These are phyloP conservation scores for Ficedula albicollis DNA, from an alignment of 2,797 vertebrate species.

Conservation along the genomic window DNA sequence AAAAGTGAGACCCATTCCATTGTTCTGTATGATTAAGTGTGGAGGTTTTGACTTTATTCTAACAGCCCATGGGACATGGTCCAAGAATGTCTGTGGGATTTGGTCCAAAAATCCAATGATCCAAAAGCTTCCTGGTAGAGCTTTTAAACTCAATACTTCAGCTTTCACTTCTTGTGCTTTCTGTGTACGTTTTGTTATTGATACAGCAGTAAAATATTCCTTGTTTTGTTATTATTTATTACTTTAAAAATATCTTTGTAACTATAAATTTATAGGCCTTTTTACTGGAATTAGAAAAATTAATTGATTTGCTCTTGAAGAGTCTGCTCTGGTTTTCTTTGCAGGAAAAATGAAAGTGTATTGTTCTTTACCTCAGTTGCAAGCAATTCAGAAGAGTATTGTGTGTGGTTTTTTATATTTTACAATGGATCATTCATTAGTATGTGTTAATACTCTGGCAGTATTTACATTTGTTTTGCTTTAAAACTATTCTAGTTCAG, in stretches of 20 bases:
- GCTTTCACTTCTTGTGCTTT: not conserved
- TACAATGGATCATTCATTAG: not conserved
- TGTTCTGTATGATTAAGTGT: constrained; percentile 5
- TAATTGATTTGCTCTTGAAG: not conserved
- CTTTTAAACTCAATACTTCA: not conserved
- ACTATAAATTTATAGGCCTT: not conserved
- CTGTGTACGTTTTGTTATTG: not conserved
- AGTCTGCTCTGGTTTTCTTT: not conserved
- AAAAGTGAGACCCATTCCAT: not conserved
- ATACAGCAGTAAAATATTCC: not conserved
- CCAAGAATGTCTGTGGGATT: not conserved
- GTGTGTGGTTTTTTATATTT: not conserved
- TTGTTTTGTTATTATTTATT: not conserved
- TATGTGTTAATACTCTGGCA: not conserved
- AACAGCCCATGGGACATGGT: not conserved
- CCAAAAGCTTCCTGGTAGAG: not conserved
- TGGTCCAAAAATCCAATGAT: not conserved
- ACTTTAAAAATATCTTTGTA: not conserved
- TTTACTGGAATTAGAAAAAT: not conserved
- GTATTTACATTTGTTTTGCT: not conserved
- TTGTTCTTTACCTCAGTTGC: not conserved
- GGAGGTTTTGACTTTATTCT: not conserved
- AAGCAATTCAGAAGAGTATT: not conserved
- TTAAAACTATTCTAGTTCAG: not conserved
- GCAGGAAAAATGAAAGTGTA: not conserved